A percentile compares a stretch with the other conserved stretches of the same genome.
These are phyloP conservation scores for Sprattus sprattus DNA, from an alignment of 2,113 vertebrate genomes.

Conservation along the genomic window DNA sequence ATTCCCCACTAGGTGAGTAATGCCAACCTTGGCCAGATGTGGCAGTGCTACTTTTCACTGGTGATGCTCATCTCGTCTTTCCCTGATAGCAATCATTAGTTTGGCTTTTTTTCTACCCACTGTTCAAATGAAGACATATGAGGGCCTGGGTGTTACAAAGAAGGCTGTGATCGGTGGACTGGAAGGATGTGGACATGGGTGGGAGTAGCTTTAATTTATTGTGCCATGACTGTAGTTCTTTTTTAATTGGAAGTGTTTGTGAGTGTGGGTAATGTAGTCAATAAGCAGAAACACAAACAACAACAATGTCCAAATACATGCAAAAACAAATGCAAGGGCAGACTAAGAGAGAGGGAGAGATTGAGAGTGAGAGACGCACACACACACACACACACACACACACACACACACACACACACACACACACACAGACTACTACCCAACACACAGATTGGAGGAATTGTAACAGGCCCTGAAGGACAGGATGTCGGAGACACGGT, in stretches of 20 bases:
- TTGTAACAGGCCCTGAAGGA: constrained; percentile 48
- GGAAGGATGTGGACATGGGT: constrained; percentile 52
- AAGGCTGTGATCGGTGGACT: constrained; percentile 77
- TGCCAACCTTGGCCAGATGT: constrained; percentile 84
- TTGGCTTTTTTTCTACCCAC: constrained; percentile 91
- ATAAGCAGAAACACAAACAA: neutral
- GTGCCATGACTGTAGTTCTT: neutral
- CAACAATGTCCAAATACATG: neutral
- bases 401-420: constrained; percentile 10
- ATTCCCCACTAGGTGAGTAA: constrained; percentile 86
- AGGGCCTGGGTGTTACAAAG: constrained; percentile 75
- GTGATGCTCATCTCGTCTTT: constrained; percentile 80
- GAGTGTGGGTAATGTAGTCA: constrained; percentile 1
- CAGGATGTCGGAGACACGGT: constrained; percentile 52
- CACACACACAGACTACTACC: constrained; percentile 11
- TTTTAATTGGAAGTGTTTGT: neutral
- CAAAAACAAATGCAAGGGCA: neutral
- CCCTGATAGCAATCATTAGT: constrained; percentile 90
- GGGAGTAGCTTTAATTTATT: neutral
- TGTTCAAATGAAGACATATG: constrained; percentile 90
- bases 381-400: constrained; percentile 13
- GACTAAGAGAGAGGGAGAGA: neutral
- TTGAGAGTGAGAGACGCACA: neutral
- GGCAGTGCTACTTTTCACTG: constrained; percentile 88
- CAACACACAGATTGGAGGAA: constrained; percentile 33